phyloP scores from a whole-genome alignment of 1,140 invertebrate genomes.

The Aleiodes sp. region DNA sequence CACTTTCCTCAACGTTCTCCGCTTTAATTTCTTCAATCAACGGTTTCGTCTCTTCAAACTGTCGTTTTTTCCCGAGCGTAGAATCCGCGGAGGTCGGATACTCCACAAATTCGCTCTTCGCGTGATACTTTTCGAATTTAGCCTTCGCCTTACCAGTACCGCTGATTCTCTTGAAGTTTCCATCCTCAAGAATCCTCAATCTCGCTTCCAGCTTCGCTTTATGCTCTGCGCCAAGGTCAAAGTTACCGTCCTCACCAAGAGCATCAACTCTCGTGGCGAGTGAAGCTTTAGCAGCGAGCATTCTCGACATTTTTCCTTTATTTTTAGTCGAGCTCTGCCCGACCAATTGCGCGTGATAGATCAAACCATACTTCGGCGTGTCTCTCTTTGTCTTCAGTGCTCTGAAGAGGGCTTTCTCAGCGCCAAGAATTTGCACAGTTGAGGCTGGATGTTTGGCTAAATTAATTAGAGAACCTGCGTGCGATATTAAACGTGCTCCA shows the following conservation, averaged over 20 bases:
- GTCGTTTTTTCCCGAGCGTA: slow-evolving; percentile 63
- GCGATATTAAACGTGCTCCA: slow-evolving; percentile 93
- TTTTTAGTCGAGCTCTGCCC: slow-evolving; percentile 87
- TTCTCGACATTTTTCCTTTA: slow-evolving; percentile 96
- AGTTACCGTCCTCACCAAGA: slow-evolving; percentile 85
- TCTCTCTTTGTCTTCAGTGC: slow-evolving; percentile 97
- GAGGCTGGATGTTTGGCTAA: slow-evolving; percentile 98
- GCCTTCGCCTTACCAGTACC: slow-evolving; percentile 87
- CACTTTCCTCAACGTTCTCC: slow-evolving; percentile 44
- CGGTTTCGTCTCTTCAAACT: slow-evolving; percentile 61
- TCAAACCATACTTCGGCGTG: slow-evolving; percentile 99
- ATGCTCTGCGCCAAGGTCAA: slow-evolving; percentile 87
- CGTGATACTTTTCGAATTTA: slow-evolving; percentile 91
- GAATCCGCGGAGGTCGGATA: slow-evolving; percentile 72
- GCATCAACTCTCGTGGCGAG: slow-evolving; percentile 95
- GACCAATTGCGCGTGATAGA: slow-evolving; percentile 95
- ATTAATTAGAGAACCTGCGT: slow-evolving; percentile 95
- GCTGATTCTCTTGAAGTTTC: slow-evolving; percentile 82
- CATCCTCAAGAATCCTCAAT: slow-evolving; percentile 84
- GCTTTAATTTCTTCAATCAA: slow-evolving; percentile 56
- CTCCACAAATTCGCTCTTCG: slow-evolving; percentile 76
- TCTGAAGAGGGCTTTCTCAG: slow-evolving; percentile 97
- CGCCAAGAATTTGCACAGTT: slow-evolving; percentile 97
- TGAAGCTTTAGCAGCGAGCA: slow-evolving; percentile 95
- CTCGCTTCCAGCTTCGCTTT: slow-evolving; percentile 86